phyloP scores from a whole-genome alignment of 2,797 vertebrate species.

The Cetoscarus ocellatus region DNA sequence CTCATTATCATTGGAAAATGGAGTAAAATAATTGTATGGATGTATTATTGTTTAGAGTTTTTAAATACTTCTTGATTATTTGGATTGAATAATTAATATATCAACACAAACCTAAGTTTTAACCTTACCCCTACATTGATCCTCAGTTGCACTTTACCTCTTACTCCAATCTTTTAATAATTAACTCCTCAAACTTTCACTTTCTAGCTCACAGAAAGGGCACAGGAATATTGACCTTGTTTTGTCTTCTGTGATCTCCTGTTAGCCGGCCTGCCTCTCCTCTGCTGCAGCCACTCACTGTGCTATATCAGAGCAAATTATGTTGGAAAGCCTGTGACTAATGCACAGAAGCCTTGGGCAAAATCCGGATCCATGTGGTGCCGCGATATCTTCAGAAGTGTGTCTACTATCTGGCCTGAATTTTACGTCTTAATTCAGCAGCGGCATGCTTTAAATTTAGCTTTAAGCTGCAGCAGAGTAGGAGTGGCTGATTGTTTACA shows the following conservation, averaged over 20 bases:
- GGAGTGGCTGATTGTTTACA: neutral
- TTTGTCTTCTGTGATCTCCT: neutral
- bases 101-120: too few species aligned
- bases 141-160: too few species aligned
- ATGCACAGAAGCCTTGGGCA: neutral
- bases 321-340: neutral
- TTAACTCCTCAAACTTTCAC: neutral
- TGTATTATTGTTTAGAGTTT: too few species aligned
- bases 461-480: conserved; percentile 1
- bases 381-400: neutral
- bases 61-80: too few species aligned
- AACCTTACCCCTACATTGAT: too few species aligned
- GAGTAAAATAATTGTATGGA: too few species aligned
- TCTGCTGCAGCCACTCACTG: neutral
- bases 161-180: too few species aligned
- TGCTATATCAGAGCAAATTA: neutral
- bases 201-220: neutral
- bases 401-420: neutral
- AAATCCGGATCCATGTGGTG: neutral
- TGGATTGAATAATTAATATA: too few species aligned
- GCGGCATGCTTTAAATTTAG: neutral
- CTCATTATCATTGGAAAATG: too few species aligned
- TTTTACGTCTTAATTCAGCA: neutral
- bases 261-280: neutral
- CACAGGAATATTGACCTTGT: neutral